These are phyloP conservation scores for Conops quadrifasciatus DNA, from an alignment of 2,888 invertebrate genomes.

Conservation along the genomic window DNA sequence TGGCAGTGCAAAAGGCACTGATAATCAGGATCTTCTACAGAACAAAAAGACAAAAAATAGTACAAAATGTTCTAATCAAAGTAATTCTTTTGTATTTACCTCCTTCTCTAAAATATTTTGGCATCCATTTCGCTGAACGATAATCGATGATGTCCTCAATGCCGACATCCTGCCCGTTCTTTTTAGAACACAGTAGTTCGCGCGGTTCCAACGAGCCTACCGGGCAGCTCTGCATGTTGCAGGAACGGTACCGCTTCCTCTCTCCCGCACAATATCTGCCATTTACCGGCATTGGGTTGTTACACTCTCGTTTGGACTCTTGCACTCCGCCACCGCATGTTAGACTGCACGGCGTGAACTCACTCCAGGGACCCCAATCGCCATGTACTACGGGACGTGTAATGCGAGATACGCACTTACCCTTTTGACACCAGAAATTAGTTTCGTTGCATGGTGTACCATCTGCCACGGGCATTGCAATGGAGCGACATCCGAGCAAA, in stretches of 20 bases:
- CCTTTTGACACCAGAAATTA: no score
- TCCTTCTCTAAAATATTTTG: conserved; percentile 83
- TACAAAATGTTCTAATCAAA: no score
- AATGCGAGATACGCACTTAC: conserved; percentile 78
- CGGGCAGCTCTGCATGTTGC: conserved; percentile 75
- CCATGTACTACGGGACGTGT: conserved; percentile 69
- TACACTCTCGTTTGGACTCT: conserved; percentile 76
- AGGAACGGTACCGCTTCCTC: conserved; percentile 77
- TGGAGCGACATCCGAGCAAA: conserved; percentile 73
- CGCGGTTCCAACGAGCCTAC: conserved; percentile 74
- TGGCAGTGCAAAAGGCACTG: conserved; percentile 83
- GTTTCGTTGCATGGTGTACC: conserved; percentile 77
- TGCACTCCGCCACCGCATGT: conserved; percentile 88
- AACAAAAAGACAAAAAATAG: background rate
- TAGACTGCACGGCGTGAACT: conserved; percentile 72
- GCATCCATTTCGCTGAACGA: conserved; percentile 77
- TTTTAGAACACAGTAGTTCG: conserved; percentile 78
- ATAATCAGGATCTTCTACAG: conserved; percentile 65
- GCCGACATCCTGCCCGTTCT: conserved; percentile 75
- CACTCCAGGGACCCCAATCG: conserved; percentile 72
- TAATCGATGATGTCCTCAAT: conserved; percentile 75
- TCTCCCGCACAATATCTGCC: conserved; percentile 83
- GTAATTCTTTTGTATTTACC: no score
- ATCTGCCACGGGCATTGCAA: conserved; percentile 90
- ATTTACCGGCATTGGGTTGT: conserved; percentile 76